These are phyloP conservation scores for Megaptera novaeangliae DNA, from an alignment of 2,113 vertebrate species.

Conservation along the genomic window DNA sequence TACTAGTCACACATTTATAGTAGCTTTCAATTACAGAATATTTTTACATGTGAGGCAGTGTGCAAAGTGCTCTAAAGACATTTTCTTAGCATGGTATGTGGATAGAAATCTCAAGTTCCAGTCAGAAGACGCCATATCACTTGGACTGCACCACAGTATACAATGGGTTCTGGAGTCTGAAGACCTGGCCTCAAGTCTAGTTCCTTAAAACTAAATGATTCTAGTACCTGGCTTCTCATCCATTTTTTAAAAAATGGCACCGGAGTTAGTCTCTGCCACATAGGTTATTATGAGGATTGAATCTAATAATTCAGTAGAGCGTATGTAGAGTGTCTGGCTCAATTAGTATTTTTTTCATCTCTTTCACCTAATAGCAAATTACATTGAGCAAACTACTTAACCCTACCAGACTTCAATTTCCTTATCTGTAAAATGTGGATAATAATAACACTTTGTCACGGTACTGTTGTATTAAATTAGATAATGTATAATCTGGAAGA, in stretches of 20 bases:
- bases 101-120: neutral
- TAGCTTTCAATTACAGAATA: neutral
- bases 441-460: neutral
- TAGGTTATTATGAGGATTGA: neutral
- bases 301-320: neutral
- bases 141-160: neutral
- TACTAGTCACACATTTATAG: neutral
- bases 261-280: neutral
- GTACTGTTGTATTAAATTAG: neutral
- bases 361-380: neutral
- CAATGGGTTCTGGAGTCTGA: neutral
- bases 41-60: neutral
- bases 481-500: neutral
- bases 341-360: neutral
- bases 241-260: rapidly evolving
- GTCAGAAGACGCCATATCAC: neutral
- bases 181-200: neutral
- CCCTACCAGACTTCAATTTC: neutral
- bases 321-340: neutral
- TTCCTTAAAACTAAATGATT: neutral
- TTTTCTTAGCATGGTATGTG: neutral
- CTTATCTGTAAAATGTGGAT: neutral
- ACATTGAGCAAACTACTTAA: neutral
- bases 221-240: neutral
- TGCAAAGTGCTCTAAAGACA: neutral